Conservation (phyloP, 2,797 vertebrate genomes). For the Pangasius krempfi region DNA sequence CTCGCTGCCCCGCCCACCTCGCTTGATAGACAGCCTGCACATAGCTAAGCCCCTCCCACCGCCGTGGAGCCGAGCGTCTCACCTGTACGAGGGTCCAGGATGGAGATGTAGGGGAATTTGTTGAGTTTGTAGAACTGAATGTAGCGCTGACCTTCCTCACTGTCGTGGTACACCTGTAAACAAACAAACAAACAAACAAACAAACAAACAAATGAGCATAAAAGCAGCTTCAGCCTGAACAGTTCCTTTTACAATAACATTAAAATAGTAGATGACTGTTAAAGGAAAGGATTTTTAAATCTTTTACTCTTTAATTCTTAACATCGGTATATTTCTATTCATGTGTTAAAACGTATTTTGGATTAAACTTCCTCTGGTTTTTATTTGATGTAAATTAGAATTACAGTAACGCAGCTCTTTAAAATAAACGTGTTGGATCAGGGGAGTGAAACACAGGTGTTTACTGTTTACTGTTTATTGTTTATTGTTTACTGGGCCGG, state of each 20-base stretch:
- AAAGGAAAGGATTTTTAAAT: not conserved
- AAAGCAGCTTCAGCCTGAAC: not conserved
- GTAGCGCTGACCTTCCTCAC: slow-evolving; percentile 97
- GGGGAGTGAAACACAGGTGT: too few relatives aligned
- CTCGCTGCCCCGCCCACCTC: not conserved
- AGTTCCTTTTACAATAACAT: not conserved
- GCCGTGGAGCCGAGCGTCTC: slow-evolving; percentile 54
- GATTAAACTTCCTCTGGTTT: not conserved
- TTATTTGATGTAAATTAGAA: not conserved
- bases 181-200: slow-evolving; percentile 55
- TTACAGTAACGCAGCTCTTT: not conserved
- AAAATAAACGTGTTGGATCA: not conserved
- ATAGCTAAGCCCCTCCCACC: not conserved
- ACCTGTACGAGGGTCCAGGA: slow-evolving; percentile 98
- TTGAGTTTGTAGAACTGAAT: slow-evolving; percentile 99
- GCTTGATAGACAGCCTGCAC: not conserved
- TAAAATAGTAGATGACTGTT: not conserved
- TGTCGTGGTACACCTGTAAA: slow-evolving; percentile 96
- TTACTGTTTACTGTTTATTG: not conserved
- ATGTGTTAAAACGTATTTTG: not conserved
- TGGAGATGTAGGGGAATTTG: slow-evolving; percentile 98
- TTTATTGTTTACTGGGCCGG: too few relatives aligned
- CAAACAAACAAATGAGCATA: not conserved
- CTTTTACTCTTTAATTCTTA: not conserved
- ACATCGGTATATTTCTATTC: not conserved